These are phyloP conservation scores for Atlantisia rogersi DNA, from an alignment of 2,113 vertebrate genomes.

Conservation along the genomic window DNA sequence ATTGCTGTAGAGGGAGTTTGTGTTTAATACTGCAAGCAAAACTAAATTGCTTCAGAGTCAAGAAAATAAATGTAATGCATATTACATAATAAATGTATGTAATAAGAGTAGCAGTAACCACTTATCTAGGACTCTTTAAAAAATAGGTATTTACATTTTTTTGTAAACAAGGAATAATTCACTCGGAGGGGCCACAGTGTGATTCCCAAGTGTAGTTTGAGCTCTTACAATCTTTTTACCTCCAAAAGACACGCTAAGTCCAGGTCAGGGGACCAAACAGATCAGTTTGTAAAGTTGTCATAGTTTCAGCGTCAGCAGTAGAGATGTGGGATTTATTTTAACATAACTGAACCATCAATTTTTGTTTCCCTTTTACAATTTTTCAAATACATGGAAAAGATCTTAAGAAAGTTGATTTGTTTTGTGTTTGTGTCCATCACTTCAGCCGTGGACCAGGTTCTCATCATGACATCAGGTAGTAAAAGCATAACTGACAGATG, in stretches of 20 bases:
- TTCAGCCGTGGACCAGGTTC: not conserved
- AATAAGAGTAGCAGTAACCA: not conserved
- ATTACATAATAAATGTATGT: not conserved
- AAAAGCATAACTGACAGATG: not conserved
- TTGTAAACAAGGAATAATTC: not conserved
- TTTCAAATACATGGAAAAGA: not conserved
- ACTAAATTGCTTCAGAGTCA: not conserved
- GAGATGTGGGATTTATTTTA: not conserved
- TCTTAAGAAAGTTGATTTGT: not conserved
- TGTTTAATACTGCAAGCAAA: not conserved
- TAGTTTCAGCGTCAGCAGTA: not conserved
- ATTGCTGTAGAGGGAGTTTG: not conserved
- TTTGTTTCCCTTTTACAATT: not conserved
- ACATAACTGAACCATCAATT: not conserved
- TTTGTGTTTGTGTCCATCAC: not conserved
- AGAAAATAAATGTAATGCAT: not conserved
- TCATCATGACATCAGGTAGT: not conserved
- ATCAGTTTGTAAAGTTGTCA: not conserved
- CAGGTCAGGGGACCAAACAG: not conserved
- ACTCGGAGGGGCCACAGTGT: not conserved
- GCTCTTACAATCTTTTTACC: not conserved
- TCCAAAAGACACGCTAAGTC: not conserved
- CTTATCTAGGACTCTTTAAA: not conserved
- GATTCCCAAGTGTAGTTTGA: not conserved
- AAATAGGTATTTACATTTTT: not conserved